phyloP scores from a whole-genome alignment of 2,113 vertebrate species.

The Bagarius yarrelli region DNA sequence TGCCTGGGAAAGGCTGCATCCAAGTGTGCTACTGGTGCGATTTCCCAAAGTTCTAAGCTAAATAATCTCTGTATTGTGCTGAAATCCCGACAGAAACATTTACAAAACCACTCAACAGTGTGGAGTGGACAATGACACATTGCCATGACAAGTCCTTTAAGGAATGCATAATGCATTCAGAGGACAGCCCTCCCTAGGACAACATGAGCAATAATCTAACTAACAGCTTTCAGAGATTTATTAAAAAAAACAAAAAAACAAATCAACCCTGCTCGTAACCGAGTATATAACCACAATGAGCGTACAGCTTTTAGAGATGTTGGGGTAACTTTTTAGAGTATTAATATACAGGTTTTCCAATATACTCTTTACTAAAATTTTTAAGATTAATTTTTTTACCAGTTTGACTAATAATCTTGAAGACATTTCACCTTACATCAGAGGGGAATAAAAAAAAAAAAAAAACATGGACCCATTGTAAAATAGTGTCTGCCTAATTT shows the following conservation, averaged over 20 bases:
- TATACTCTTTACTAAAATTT: not conserved
- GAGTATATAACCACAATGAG: too few species aligned
- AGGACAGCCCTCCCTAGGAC: conserved; percentile 3
- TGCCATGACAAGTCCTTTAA: conserved; percentile 28
- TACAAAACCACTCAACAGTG: not conserved
- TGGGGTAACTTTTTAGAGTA: too few species aligned
- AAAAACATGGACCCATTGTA: too few species aligned
- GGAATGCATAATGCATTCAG: conserved; percentile 13
- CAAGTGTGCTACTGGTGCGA: not conserved
- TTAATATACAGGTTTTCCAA: not conserved
- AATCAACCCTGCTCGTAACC: too few species aligned
- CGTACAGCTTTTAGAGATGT: not conserved
- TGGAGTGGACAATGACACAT: conserved; percentile 1
- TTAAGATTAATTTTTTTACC: not conserved
- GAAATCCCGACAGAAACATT: not conserved
- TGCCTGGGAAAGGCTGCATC: conserved; percentile 21
- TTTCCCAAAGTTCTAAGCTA: not conserved
- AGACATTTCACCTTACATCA: not conserved
- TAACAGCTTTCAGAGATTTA: conserved; percentile 30
- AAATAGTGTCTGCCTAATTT: not conserved
- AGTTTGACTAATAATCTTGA: not conserved
- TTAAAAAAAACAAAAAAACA: not conserved
- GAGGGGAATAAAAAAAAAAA: not conserved
- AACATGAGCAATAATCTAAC: conserved; percentile 13
- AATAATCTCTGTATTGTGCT: not conserved